Conservation (phyloP, 2,797 vertebrate genomes). For the Pseudomugil tenellus region DNA sequence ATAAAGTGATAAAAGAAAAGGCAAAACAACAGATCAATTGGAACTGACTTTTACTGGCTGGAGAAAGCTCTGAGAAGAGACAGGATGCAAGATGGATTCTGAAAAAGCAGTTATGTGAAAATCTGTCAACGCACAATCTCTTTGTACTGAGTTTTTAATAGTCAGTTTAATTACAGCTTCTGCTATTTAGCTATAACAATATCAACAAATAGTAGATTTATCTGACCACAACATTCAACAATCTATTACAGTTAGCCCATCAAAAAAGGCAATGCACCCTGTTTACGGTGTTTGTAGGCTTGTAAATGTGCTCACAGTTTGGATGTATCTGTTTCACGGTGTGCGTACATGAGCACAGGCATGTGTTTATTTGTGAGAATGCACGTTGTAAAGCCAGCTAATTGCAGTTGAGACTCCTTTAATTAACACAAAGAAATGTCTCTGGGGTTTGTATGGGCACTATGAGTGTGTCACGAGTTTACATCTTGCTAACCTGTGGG, state of each 20-base stretch:
- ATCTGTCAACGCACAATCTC: neutral
- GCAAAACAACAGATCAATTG: neutral
- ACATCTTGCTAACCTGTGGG: conserved; percentile 76
- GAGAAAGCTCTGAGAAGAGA: neutral
- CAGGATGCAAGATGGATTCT: neutral
- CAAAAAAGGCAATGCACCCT: conserved; percentile 16
- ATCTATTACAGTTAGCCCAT: conserved; percentile 14
- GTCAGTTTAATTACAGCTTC: neutral
- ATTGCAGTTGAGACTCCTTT: conserved; percentile 80
- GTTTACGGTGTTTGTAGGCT: conserved; percentile 49
- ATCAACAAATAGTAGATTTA: neutral
- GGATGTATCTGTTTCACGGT: conserved; percentile 49
- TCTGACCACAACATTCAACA: neutral
- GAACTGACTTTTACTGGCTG: neutral
- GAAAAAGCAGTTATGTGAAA: neutral
- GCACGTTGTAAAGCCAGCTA: conserved; percentile 73
- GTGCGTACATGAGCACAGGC: conserved; percentile 11
- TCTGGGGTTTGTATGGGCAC: conserved; percentile 65
- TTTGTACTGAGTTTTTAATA: neutral
- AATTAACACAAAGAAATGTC: conserved; percentile 81
- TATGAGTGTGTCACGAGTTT: conserved; percentile 75
- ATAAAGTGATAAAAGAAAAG: neutral
- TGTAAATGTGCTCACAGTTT: conserved; percentile 50
- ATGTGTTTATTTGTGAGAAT: conserved; percentile 53
- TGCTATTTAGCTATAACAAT: no score